Evolutionary conservation across 92 coral and sea anemone genomes (phyloP), one percentile per base, ranked within the genome.

Genomic region (Epizoanthus stellaris): DNA sequence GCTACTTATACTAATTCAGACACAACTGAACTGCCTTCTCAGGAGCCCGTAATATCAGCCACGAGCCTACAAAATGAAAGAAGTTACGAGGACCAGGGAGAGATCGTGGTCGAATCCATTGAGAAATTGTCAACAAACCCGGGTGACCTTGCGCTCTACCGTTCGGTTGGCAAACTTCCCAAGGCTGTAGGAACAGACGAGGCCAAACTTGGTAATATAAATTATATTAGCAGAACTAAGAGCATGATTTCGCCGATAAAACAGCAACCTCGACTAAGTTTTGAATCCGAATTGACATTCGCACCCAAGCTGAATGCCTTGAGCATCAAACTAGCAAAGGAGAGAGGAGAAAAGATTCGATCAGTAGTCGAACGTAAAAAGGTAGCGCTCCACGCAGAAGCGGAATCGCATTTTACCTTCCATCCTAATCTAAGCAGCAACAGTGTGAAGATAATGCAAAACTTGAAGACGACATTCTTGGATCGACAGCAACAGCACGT

Each of bases 401-500:
- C 87, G n/a, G 91, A 92, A 43, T 73, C 85, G 19, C 91, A 93
- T 47, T 97, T 97, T 83, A 97, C 99, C 3, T 97, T 97, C 81
- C 95, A 94, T 77, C 99, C 99, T 11, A 94, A 93, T 91, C 88
- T 97, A 67, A 97, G 99, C 87, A 89, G 93, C 15, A 95, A 95
- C 67, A 97, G 99, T 53, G 98, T 89, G 17, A 94, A 92, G 81
- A 95, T 97, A 47, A 90, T 92, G 75, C 99, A 97, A 62, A 91
- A 92, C 61, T 72, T 97, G 58, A 97, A 97, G 88, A 94, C 98
- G 14, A 91, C 95, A 2, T 97, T 97, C 86, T 88, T 97, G 79
- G 99, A 97, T 82, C 95, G 99, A 20, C 99, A 97, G 73, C 95
- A 93, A 67, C 73, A 91, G 87, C 99, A 97, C 81, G 95, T 97